Conservation (phyloP, 2,888 invertebrate genomes). For the Metopia argyrocephala region DNA sequence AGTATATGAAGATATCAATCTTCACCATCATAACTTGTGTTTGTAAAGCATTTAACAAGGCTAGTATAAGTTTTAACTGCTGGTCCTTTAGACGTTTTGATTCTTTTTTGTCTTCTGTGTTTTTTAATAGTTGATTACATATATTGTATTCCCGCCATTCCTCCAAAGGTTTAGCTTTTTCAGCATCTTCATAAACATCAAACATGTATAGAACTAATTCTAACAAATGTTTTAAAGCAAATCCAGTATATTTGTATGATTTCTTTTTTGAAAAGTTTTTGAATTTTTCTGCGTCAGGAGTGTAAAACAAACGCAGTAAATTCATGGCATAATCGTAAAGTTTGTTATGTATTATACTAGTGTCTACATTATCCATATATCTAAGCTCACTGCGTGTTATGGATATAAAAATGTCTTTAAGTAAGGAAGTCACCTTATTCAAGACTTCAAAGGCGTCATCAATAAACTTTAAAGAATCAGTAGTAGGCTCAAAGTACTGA, state of each 20-base stretch:
- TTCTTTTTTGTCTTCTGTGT: conserved; percentile 4
- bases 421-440: conserved; percentile 68
- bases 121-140: conserved; percentile 63
- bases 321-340: conserved; percentile 71
- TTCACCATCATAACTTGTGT: conserved; percentile 71
- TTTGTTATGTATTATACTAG: conserved; percentile 70
- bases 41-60: conserved; percentile 71
- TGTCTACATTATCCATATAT: conserved; percentile 68
- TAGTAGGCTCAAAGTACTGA: conserved; percentile 71
- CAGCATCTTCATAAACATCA: conserved; percentile 67
- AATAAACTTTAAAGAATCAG: conserved; percentile 70
- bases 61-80: conserved; percentile 69
- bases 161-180: conserved; percentile 58
- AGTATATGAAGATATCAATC: conserved; percentile 72
- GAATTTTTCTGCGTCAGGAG: conserved; percentile 71
- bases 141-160: conserved; percentile 69
- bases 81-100: conserved; percentile 64
- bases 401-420: conserved; percentile 68
- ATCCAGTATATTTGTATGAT: conserved; percentile 70
- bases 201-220: conserved; percentile 70
- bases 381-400: conserved; percentile 70
- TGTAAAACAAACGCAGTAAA: conserved; percentile 71
- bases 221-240: conserved; percentile 69
- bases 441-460: conserved; percentile 71
- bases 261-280: conserved; percentile 68